Conservation (phyloP, 2,888 invertebrate genomes). For the Caenorhabditis becei region DNA sequence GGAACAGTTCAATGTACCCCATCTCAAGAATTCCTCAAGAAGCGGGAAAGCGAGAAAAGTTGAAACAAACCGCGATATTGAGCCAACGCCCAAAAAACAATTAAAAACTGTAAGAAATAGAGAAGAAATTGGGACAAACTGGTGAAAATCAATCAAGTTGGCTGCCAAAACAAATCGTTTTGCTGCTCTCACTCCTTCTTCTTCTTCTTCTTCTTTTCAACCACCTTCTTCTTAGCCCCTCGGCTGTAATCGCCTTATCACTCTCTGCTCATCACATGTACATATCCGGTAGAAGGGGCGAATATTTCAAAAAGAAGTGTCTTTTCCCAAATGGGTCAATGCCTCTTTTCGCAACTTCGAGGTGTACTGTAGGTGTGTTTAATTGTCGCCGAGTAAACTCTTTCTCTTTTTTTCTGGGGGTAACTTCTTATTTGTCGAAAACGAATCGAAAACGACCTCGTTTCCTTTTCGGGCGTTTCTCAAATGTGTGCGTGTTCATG, state of each 20-base stretch:
- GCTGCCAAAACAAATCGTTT: conserved; percentile 2
- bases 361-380: conserved; percentile 28
- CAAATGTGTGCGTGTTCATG: background rate
- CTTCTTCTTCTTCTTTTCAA: background rate
- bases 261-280: conserved; percentile 39
- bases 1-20: no score
- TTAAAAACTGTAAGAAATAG: conserved; percentile 5
- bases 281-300: conserved; percentile 27
- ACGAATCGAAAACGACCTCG: background rate
- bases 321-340: background rate
- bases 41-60: no score
- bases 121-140: background rate
- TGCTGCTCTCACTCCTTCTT: background rate
- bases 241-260: conserved; percentile 49
- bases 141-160: conserved; percentile 9
- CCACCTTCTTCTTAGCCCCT: background rate
- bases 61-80: no score
- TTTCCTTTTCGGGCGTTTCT: background rate
- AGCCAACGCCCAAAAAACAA: background rate
- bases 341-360: conserved; percentile 32
- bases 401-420: conserved; percentile 16
- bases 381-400: conserved; percentile 33
- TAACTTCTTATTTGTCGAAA: conserved; percentile 45
- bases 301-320: conserved; percentile 19
- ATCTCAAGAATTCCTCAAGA: no score